Evolutionary conservation across 2,113 vertebrate species (phyloP).

Genomic region (Sitta europaea): DNA sequence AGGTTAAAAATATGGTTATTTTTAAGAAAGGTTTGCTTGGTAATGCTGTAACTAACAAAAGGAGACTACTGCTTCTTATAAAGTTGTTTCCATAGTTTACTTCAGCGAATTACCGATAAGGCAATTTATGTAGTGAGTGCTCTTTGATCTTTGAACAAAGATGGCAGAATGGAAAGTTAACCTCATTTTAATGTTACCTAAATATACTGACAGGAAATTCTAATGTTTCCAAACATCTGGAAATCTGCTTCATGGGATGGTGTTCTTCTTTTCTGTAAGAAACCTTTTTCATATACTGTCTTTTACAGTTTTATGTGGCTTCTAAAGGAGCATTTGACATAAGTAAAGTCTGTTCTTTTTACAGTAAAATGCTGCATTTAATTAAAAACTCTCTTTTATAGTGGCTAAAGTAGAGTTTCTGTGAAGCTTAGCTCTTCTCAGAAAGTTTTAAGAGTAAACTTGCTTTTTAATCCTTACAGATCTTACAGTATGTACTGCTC

Average conservation of each 20-base stretch:
- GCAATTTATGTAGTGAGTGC: conserved; percentile 61
- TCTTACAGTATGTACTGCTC: not conserved
- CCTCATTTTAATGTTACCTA: conserved; percentile 70
- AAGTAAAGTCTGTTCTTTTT: conserved; percentile 52
- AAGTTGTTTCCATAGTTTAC: conserved; percentile 62
- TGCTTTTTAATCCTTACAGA: conserved; percentile 32
- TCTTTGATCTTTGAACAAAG: conserved; percentile 67
- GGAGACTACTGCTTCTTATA: conserved; percentile 60
- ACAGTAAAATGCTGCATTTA: conserved; percentile 61
- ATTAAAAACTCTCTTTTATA: conserved; percentile 63
- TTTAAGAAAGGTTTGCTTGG: conserved; percentile 25
- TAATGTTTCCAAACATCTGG: conserved; percentile 74
- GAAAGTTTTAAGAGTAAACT: conserved; percentile 22
- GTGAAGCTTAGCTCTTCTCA: not conserved
- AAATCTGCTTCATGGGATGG: conserved; percentile 65
- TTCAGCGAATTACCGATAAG: conserved; percentile 64
- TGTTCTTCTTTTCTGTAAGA: conserved; percentile 60
- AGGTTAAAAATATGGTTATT: not conserved
- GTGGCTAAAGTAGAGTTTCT: conserved; percentile 43
- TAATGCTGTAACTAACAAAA: conserved; percentile 27
- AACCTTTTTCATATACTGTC: conserved; percentile 61
- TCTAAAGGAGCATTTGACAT: conserved; percentile 65
- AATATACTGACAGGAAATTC: conserved; percentile 72
- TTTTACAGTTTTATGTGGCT: conserved; percentile 63
- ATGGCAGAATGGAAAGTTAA: conserved; percentile 73